phyloP scores from a whole-genome alignment of 2,113 vertebrate species.

The Ptilorrhoa leucosticta region DNA sequence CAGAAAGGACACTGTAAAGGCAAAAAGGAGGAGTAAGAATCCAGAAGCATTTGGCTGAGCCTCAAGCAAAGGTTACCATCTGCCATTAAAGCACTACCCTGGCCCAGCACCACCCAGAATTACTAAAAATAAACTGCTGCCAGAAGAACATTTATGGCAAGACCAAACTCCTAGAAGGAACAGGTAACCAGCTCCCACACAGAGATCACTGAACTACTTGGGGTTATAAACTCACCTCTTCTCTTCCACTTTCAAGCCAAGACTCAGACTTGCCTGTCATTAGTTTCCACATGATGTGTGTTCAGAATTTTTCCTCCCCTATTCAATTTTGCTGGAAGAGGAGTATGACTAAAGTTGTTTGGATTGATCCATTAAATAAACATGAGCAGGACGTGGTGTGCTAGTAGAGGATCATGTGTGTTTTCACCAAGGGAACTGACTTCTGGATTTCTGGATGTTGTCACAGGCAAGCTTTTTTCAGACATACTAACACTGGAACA shows the following conservation, averaged over 20 bases:
- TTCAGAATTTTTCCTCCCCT: not conserved
- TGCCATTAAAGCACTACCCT: not conserved
- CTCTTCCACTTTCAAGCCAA: not conserved
- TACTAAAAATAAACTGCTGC: not conserved
- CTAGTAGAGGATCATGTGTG: not conserved
- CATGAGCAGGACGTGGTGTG: not conserved
- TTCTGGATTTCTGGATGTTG: not conserved
- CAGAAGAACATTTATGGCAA: not conserved
- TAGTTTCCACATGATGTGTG: not conserved
- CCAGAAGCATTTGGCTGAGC: not conserved
- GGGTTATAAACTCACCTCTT: not conserved
- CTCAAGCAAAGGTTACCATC: not conserved
- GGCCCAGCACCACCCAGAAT: not conserved
- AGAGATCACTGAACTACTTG: not conserved
- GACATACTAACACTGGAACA: not conserved
- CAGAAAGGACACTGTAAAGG: not conserved
- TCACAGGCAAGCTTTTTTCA: conserved; percentile 1
- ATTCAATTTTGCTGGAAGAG: not conserved
- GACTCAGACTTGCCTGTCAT: not conserved
- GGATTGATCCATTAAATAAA: not conserved
- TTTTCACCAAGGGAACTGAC: not conserved
- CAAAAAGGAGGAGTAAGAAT: not conserved
- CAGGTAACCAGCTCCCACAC: not conserved
- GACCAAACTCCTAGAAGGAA: not conserved
- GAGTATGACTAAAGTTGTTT: not conserved